phyloP scores from a whole-genome alignment of 2,888 invertebrate species.

The Patella caerulea region DNA sequence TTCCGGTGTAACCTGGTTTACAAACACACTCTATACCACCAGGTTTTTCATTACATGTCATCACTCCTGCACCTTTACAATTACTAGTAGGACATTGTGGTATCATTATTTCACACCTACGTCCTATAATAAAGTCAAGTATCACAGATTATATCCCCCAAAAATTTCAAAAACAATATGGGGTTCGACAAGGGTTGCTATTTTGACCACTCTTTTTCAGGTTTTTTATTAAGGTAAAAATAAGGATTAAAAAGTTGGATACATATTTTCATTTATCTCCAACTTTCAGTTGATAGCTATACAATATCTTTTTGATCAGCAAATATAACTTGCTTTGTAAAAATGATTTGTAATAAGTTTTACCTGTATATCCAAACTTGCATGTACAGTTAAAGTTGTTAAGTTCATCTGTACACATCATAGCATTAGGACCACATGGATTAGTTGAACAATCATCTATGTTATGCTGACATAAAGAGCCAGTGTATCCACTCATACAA shows the following conservation, averaged over 20 bases:
- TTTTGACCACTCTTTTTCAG: too few relatives aligned
- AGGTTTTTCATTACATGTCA: neutral
- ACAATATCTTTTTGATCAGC: too few relatives aligned
- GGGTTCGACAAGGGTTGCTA: too few relatives aligned
- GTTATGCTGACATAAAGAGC: slow-evolving; percentile 53
- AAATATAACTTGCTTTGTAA: too few relatives aligned
- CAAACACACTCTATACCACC: slow-evolving; percentile 38
- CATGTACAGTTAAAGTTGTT: slow-evolving; percentile 50
- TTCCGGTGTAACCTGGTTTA: slow-evolving; percentile 41
- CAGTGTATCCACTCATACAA: slow-evolving; percentile 49
- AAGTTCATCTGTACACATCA: slow-evolving; percentile 20
- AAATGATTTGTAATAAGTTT: neutral
- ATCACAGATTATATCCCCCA: too few relatives aligned
- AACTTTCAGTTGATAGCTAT: too few relatives aligned
- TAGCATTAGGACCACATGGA: slow-evolving; percentile 23
- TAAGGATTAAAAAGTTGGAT: too few relatives aligned
- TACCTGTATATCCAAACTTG: slow-evolving; percentile 50
- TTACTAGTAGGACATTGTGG: slow-evolving; percentile 17
- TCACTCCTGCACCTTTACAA: slow-evolving; percentile 14
- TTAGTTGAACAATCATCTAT: slow-evolving; percentile 73
- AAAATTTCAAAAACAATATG: too few relatives aligned
- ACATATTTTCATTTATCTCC: too few relatives aligned
- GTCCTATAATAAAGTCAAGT: neutral
- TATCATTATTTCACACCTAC: neutral
- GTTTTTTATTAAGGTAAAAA: too few relatives aligned